These are phyloP conservation scores for Eubasilissa splendida DNA, from an alignment of 2,888 invertebrate genomes.

Conservation along the genomic window DNA sequence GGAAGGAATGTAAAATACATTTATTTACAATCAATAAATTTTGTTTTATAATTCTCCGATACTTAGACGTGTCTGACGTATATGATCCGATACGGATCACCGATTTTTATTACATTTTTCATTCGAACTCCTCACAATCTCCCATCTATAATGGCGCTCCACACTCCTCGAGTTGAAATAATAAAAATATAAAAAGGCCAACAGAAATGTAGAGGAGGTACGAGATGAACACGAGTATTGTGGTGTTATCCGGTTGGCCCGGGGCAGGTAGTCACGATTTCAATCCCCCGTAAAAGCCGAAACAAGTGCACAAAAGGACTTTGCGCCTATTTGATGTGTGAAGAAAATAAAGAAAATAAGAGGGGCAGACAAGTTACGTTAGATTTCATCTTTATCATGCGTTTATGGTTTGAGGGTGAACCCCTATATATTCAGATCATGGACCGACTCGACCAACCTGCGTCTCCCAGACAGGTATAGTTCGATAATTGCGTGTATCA, in stretches of 20 bases:
- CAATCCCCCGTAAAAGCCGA: slow-evolving; percentile 48
- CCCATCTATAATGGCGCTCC: slow-evolving; percentile 15
- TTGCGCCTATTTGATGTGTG: slow-evolving; percentile 41
- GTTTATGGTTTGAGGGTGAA: neutral
- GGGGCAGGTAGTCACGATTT: slow-evolving; percentile 58
- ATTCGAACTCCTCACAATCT: slow-evolving; percentile 20
- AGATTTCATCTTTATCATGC: slow-evolving; percentile 38
- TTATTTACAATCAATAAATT: slow-evolving; percentile 29
- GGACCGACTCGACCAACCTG: neutral
- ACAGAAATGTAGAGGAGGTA: neutral
- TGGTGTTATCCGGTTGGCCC: slow-evolving; percentile 38
- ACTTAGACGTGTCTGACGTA: slow-evolving; percentile 22
- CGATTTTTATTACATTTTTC: slow-evolving; percentile 33
- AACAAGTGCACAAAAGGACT: slow-evolving; percentile 50
- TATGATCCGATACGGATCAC: slow-evolving; percentile 43
- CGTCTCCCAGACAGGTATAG: slow-evolving; percentile 34
- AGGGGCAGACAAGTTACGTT: neutral
- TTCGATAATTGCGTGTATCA: slow-evolving; percentile 42
- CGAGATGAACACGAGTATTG: slow-evolving; percentile 22
- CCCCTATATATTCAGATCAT: neutral
- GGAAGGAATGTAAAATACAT: neutral
- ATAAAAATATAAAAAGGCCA: slow-evolving; percentile 2
- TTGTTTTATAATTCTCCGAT: slow-evolving; percentile 29
- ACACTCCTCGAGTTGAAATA: neutral
- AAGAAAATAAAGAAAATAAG: slow-evolving; percentile 37